Percentiles rank a stretch among this genome's conserved stretches.
phyloP scores from a whole-genome alignment of 2,797 vertebrate genomes.

The Hafferia zeledoni region DNA sequence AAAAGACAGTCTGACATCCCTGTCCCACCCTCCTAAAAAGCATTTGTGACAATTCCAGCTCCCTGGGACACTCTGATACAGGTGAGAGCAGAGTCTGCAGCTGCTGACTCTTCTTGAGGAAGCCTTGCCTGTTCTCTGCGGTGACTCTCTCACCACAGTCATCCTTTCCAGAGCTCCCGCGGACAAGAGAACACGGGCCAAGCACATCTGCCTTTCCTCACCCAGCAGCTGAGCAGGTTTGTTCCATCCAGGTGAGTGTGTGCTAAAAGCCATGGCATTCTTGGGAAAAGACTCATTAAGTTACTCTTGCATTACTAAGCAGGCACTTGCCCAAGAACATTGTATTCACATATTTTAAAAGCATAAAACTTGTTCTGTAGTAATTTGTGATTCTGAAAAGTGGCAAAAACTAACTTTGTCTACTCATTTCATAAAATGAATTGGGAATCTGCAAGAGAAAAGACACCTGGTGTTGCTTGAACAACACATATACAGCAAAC shows the following conservation, averaged over 20 bases:
- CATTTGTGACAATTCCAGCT: not conserved
- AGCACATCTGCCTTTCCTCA: not conserved
- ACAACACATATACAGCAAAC: not conserved
- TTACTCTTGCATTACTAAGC: not conserved
- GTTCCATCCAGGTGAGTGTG: not conserved
- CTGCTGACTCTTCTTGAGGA: not conserved
- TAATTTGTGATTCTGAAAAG: not conserved
- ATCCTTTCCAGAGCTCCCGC: not conserved
- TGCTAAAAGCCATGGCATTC: not conserved
- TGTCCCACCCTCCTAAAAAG: not conserved
- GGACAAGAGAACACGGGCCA: not conserved
- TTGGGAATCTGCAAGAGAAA: not conserved
- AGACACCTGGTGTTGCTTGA: not conserved
- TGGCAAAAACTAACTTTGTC: not conserved
- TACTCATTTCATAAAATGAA: not conserved
- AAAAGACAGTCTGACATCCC: not conserved
- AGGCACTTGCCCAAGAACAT: conserved; percentile 5
- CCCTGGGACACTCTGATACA: not conserved
- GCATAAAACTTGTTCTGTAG: not conserved
- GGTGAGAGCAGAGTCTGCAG: not conserved
- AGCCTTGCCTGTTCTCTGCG: not conserved
- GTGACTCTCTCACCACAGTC: not conserved
- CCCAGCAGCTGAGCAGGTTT: not conserved
- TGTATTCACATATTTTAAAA: not conserved
- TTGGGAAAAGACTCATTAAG: not conserved